These are phyloP conservation scores for Furcifer pardalis DNA, from an alignment of 2,797 vertebrate genomes.

Conservation along the genomic window DNA sequence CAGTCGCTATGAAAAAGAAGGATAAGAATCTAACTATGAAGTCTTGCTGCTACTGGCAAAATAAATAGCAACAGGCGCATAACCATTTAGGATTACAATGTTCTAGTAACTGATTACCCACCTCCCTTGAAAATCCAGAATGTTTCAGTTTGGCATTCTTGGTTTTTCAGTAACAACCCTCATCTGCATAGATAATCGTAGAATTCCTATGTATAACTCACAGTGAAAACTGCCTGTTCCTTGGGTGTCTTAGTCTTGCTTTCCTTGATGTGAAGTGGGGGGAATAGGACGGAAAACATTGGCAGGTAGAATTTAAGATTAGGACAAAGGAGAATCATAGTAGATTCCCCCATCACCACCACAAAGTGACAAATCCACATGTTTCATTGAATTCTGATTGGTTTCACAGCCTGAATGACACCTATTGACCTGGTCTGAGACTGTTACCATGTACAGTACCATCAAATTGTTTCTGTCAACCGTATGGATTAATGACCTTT, in stretches of 20 bases:
- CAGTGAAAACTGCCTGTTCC: neutral
- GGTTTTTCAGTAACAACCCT: neutral
- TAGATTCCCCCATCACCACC: neutral
- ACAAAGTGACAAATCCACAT: too few relatives aligned
- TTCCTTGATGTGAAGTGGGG: neutral
- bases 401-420: too few relatives aligned
- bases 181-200: neutral
- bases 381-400: too few relatives aligned
- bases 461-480: too few relatives aligned
- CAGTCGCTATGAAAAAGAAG: neutral
- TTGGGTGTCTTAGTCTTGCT: neutral
- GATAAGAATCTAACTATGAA: neutral
- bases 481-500: too few relatives aligned
- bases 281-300: neutral
- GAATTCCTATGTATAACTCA: neutral
- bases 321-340: neutral
- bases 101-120: neutral
- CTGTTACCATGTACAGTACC: too few relatives aligned
- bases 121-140: neutral
- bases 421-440: too few relatives aligned
- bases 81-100: neutral
- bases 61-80: neutral
- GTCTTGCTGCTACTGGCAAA: neutral
- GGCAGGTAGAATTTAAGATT: neutral
- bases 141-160: neutral